A percentile compares a stretch with the other conserved stretches of the same genome.
Conservation (phyloP, 2,113 vertebrate genomes). For the Caloenas nicobarica region DNA sequence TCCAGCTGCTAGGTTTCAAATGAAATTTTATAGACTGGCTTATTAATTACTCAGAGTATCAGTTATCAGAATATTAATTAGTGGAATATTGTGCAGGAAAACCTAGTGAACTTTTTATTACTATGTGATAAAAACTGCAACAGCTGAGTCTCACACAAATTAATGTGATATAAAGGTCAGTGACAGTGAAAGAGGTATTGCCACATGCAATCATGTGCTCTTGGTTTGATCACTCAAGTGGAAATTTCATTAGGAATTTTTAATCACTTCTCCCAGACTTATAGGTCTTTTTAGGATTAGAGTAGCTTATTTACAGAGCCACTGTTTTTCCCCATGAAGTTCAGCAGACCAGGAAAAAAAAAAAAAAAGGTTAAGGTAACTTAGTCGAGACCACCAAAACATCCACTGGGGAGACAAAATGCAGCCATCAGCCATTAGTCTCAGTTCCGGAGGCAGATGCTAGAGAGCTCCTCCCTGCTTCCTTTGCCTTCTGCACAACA, state of each 20-base stretch:
- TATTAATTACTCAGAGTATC: background rate
- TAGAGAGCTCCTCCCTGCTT: background rate
- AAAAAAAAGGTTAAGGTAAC: background rate
- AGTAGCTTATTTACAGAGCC: background rate
- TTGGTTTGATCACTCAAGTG: background rate
- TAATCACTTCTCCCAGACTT: background rate
- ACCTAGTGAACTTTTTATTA: background rate
- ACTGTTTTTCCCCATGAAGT: fast-evolving
- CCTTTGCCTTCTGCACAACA: background rate
- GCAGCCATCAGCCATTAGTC: background rate
- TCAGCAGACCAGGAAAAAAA: background rate
- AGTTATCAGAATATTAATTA: background rate
- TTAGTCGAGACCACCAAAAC: background rate
- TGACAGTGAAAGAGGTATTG: background rate
- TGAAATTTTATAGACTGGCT: background rate
- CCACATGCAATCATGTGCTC: background rate
- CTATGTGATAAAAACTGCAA: background rate
- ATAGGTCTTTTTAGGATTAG: background rate
- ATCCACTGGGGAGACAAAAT: background rate
- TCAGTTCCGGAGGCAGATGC: fast-evolving
- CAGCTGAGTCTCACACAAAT: background rate
- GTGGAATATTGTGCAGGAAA: background rate
- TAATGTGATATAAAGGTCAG: background rate
- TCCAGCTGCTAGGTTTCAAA: background rate
- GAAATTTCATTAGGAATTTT: conserved; percentile 8